These are phyloP conservation scores for Neuroterus valhalla DNA, from an alignment of 1,140 invertebrate genomes.

Conservation along the genomic window DNA sequence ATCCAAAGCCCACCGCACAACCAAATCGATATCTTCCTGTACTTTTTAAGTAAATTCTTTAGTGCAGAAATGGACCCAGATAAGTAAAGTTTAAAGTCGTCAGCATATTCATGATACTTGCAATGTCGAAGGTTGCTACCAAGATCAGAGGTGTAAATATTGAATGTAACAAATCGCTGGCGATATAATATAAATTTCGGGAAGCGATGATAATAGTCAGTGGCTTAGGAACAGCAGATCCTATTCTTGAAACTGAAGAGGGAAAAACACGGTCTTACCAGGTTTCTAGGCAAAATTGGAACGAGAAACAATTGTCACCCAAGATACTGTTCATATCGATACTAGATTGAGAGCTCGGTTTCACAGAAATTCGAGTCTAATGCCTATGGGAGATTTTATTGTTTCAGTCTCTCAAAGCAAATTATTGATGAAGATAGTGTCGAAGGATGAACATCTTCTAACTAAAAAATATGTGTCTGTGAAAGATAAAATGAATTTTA, in stretches of 20 bases:
- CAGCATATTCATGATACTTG: too few species aligned
- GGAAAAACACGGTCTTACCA: not conserved
- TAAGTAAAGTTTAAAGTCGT: too few species aligned
- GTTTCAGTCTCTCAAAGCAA: not conserved
- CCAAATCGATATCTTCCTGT: too few species aligned
- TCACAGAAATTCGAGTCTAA: not conserved
- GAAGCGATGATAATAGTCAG: not conserved
- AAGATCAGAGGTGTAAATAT: too few species aligned
- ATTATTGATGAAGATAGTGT: not conserved
- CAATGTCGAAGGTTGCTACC: too few species aligned
- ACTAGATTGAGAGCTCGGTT: conserved; percentile 10
- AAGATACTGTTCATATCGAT: conserved; percentile 24
- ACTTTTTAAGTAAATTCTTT: too few species aligned
- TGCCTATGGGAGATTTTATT: conserved; percentile 12
- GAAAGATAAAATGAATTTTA: conserved; percentile 39
- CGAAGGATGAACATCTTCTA: conserved; percentile 9
- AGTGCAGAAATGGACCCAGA: too few species aligned
- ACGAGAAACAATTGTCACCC: not conserved
- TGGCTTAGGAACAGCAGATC: not conserved
- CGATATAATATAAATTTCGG: conserved; percentile 6
- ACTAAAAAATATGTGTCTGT: not conserved
- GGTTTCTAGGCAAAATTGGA: not conserved
- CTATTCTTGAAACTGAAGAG: not conserved
- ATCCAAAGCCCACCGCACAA: too few species aligned
- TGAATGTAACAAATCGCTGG: conserved; percentile 27